These are phyloP conservation scores for Cenopis cana DNA, from an alignment of 2,888 invertebrate genomes.

Conservation along the genomic window DNA sequence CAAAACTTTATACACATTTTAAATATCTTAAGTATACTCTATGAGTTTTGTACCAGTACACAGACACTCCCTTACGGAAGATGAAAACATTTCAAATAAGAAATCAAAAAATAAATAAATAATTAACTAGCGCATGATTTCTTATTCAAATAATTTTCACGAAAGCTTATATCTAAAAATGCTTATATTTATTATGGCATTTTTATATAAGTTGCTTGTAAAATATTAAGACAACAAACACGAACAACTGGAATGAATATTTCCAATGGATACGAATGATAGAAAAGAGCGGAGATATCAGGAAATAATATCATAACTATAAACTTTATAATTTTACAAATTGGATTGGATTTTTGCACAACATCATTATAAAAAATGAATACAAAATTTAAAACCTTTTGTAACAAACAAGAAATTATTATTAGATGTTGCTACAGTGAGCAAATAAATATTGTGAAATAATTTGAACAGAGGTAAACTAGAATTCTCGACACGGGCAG, in stretches of 20 bases:
- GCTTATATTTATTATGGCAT: conserved; percentile 83
- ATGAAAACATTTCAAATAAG: conserved; percentile 82
- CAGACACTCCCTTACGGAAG: conserved; percentile 35
- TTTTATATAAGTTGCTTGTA: conserved; percentile 59
- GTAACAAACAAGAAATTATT: too few relatives aligned
- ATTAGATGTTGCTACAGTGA: too few relatives aligned
- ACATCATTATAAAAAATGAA: too few relatives aligned
- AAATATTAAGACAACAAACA: conserved; percentile 51
- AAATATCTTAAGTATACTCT: conserved; percentile 9
- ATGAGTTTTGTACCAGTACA: conserved; percentile 23
- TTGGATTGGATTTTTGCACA: too few relatives aligned
- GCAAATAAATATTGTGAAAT: not conserved
- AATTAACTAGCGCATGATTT: conserved; percentile 66
- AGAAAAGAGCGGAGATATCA: conserved; percentile 13
- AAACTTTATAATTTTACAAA: too few relatives aligned
- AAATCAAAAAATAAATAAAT: conserved; percentile 66
- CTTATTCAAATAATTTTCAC: conserved; percentile 81
- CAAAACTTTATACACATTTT: conserved; percentile 24
- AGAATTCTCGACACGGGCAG: not conserved
- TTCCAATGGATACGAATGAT: conserved; percentile 16
- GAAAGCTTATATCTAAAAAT: conserved; percentile 65
- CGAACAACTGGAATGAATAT: conserved; percentile 48
- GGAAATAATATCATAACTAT: too few relatives aligned
- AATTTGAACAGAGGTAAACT: not conserved
- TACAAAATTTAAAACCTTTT: too few relatives aligned